Percentiles rank a stretch among this genome's conserved stretches.
Conservation (phyloP, 1,140 invertebrate genomes). For the Diorhabda carinulata region DNA sequence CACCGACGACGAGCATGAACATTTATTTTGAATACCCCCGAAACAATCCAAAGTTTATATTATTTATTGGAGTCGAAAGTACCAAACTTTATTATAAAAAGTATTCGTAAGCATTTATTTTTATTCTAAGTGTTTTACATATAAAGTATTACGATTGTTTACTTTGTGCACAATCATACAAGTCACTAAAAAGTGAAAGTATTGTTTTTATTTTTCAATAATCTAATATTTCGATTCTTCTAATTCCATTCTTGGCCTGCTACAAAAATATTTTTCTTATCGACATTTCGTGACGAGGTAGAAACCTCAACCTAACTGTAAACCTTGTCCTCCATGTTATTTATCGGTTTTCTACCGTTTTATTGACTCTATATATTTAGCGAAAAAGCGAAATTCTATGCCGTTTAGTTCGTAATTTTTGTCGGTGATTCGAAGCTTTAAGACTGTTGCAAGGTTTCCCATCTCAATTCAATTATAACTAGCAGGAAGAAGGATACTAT, state of each 20-base stretch:
- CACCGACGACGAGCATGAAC: too few species aligned
- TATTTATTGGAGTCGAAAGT: too few species aligned
- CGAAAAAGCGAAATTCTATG: conserved; percentile 1
- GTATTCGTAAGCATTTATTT: too few species aligned
- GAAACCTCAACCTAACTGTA: background rate
- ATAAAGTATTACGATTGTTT: too few species aligned
- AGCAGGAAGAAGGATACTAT: conserved; percentile 14
- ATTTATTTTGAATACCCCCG: too few species aligned
- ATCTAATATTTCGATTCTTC: background rate
- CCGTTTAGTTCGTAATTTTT: conserved; percentile 7
- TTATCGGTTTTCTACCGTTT: background rate
- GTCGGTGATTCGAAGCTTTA: conserved; percentile 8
- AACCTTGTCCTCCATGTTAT: background rate
- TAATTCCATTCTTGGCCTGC: background rate
- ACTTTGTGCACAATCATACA: too few species aligned
- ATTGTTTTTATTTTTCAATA: too few species aligned
- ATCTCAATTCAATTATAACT: conserved; percentile 12
- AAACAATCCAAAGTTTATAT: too few species aligned
- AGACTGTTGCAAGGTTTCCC: conserved; percentile 7
- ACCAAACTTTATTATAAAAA: too few species aligned
- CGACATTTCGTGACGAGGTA: background rate
- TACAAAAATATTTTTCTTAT: background rate
- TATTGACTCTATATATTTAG: background rate
- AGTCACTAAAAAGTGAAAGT: too few species aligned
- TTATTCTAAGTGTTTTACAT: too few species aligned